Evolutionary conservation across 2,888 invertebrate species (phyloP), one percentile per base, ranked within the genome.

Genomic region (Priocnemis perturbator): DNA sequence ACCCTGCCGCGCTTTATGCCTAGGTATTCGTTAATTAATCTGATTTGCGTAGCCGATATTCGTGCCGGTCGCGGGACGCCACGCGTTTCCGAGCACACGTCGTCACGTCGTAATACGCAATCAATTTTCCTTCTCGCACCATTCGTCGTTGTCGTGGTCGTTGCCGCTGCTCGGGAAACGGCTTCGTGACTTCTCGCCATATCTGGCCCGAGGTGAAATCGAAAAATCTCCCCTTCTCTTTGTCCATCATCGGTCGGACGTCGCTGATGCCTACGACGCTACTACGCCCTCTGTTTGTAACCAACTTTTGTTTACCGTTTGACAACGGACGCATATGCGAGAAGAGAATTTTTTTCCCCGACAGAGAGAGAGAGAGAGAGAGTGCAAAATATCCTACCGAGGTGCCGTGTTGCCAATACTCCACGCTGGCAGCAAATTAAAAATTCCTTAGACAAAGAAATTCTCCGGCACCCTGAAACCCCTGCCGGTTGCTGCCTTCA

Each of bases 1-100:
- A 23, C 23, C 44, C 37, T 20, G 21, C 60, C 23, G 61, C 50
- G 52, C 60, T 48, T 56, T 61, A 61, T 4, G 23, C 0, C 19
- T 14, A 17, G 58, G 52, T 62, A 69, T 67, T 77, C 68, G 59
- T 60, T 83, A 79, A 82, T 83, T 81, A 83, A 82, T 82, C 67
- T 78, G 74, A 81, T 81, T 72, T 71, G 69, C 67, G 64, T 70
- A 52, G 58, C 53, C 70, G 76, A 76, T 74, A 73, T 67, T 26
- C 26, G 26, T 26, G 67, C 62, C 30, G 47, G 23, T 44, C 56
- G 48, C 30, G 55, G 60, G 17, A 48, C 53, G 45, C 60, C 74
- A 78, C 76, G 78, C 78, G 63, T 72, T 74, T 70, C 73, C 67
- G 64, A 69, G 73, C 73, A 65, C 66, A 67, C 66, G 74, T 76